Conservation (phyloP, 2,113 vertebrate species). For the Callithrix jacchus region DNA sequence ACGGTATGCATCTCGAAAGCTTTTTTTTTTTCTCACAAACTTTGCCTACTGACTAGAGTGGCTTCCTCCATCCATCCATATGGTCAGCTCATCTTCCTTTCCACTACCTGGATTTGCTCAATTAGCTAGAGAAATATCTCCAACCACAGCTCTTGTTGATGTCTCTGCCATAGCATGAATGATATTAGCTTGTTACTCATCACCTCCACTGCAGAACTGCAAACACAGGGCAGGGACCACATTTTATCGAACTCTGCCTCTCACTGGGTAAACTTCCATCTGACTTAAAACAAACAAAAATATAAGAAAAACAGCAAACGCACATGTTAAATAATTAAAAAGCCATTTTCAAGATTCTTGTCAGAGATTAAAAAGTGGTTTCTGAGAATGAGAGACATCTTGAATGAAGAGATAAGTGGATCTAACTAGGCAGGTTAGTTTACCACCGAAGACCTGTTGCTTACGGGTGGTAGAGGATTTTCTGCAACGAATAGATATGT, state of each 20-base stretch:
- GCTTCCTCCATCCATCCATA: neutral
- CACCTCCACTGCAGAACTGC: neutral
- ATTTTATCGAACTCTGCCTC: neutral
- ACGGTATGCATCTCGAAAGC: neutral
- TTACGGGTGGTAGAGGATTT: neutral
- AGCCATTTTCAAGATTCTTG: neutral
- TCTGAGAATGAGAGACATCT: neutral
- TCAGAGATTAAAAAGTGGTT: constrained; percentile 8
- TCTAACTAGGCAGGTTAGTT: neutral
- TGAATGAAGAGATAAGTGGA: constrained; percentile 40
- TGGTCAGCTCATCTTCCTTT: neutral
- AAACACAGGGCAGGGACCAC: neutral
- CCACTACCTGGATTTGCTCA: neutral
- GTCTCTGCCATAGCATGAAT: neutral
- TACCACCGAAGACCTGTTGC: neutral
- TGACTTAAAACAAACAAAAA: constrained; percentile 17
- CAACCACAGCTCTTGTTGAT: neutral
- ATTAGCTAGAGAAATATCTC: neutral
- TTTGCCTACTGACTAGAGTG: neutral
- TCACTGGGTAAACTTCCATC: neutral
- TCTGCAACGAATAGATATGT: neutral
- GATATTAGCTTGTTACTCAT: neutral
- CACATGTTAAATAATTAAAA: constrained; percentile 38
- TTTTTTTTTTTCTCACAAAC: neutral
- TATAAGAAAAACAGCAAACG: neutral